phyloP scores from a whole-genome alignment of 2,113 vertebrate genomes.

The pig (Sus scrofa) region T2T-Sscrofa CM000812.6:226327501-226328000 shows the following conservation, averaged over 20 bases:
- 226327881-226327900: constrained; percentile 43
- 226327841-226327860: constrained; percentile 34
- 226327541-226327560: background rate
- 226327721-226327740: background rate
- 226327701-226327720: background rate
- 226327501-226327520: background rate
- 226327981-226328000: background rate
- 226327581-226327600: background rate
- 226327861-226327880: constrained; percentile 22
- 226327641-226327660: background rate
- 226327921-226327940: background rate
- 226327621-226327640: constrained; percentile 19
- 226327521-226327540: constrained; percentile 41
- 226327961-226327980: background rate
- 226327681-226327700: background rate
- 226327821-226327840: constrained; percentile 9
- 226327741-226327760: background rate
- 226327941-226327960: background rate
- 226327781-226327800: constrained; percentile 54
- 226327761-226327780: background rate
- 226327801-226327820: background rate
- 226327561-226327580: background rate
- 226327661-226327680: background rate
- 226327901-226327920: background rate
- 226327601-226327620: background rate